Evolutionary conservation across 35 echinoderm and acorn worm species (phyloP).

Genomic region (Anneissia japonica): DNA sequence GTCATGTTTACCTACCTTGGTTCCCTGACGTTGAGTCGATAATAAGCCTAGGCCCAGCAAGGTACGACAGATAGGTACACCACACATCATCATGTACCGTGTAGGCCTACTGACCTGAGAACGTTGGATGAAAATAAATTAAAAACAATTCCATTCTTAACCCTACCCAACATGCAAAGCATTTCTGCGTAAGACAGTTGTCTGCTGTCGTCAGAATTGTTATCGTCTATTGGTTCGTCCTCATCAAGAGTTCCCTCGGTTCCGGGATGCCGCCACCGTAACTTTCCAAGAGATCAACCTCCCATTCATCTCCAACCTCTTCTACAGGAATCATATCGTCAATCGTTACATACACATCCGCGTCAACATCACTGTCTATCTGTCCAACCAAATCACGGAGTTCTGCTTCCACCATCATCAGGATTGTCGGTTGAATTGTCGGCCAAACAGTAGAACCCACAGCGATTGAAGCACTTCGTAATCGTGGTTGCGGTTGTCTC

Average conservation of each 20-base stretch:
- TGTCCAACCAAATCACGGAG: not conserved
- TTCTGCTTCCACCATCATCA: not conserved
- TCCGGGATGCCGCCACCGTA: not conserved
- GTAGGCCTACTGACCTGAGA: too few species aligned
- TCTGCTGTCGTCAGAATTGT: not conserved
- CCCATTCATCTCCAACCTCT: not conserved
- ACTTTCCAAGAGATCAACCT: not conserved
- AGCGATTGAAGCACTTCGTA: too few species aligned
- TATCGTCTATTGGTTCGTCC: not conserved
- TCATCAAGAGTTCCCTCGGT: too few species aligned
- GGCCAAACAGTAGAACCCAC: too few species aligned
- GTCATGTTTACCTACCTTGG: too few species aligned
- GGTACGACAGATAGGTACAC: too few species aligned
- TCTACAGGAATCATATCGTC: not conserved
- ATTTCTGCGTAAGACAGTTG: not conserved
- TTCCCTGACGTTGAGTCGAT: too few species aligned
- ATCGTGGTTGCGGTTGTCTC: too few species aligned
- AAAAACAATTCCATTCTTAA: not conserved
- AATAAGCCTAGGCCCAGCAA: too few species aligned
- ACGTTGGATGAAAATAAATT: too few species aligned
- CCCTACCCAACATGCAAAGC: not conserved
- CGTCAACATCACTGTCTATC: not conserved
- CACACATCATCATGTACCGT: too few species aligned
- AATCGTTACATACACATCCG: not conserved
- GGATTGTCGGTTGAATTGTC: too few species aligned